Evolutionary conservation across 2,888 invertebrate species (phyloP).

Genomic region (Pachymerium ferrugineum): DNA sequence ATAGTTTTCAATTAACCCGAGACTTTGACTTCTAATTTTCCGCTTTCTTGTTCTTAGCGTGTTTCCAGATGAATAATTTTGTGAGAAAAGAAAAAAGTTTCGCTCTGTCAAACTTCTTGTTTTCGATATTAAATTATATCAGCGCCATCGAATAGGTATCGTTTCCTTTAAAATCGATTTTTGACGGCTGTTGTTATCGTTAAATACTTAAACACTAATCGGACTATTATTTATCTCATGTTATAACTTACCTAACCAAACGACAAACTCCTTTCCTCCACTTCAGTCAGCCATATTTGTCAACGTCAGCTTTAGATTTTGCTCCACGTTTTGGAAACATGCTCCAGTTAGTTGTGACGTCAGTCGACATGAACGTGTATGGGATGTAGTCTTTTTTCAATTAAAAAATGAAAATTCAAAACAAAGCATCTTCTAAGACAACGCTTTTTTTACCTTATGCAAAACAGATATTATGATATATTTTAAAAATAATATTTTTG

Average conservation of each 20-base stretch:
- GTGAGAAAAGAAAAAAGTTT: background rate
- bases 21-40: background rate
- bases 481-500: too few species aligned
- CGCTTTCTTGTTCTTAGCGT: background rate
- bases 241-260: background rate
- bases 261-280: background rate
- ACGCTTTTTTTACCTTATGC: too few species aligned
- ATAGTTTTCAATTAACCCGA: background rate
- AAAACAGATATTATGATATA: too few species aligned
- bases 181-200: background rate
- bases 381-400: too few species aligned
- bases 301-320: background rate
- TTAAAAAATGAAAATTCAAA: too few species aligned
- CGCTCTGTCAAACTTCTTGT: background rate
- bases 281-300: background rate
- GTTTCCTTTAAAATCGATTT: background rate
- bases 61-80: background rate
- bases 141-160: too few species aligned
- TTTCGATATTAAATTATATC: background rate
- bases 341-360: too few species aligned
- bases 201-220: background rate
- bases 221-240: background rate
- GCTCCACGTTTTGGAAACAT: background rate
- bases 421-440: too few species aligned
- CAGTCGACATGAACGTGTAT: too few species aligned